phyloP scores from a whole-genome alignment of 2,113 vertebrate genomes.

The Chaenocephalus aceratus region DNA sequence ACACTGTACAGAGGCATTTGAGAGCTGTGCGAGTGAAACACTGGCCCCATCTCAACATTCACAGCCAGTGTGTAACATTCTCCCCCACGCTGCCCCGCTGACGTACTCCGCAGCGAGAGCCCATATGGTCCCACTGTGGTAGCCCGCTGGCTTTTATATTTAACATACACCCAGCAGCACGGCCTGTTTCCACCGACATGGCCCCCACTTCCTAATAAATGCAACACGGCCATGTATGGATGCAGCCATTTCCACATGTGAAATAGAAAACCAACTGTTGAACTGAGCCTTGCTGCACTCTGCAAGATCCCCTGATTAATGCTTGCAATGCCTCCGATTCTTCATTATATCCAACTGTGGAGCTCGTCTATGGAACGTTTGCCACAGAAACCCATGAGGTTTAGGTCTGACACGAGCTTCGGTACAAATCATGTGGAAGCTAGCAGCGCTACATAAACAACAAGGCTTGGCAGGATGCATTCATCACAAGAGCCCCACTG shows the following conservation, averaged over 20 bases:
- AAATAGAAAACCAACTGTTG: conserved; percentile 46
- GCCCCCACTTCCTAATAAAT: conserved; percentile 50
- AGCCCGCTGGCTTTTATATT: conserved; percentile 38
- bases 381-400: conserved; percentile 47
- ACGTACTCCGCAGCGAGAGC: conserved; percentile 56
- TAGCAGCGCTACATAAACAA: conserved; percentile 60
- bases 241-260: conserved; percentile 41
- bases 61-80: conserved; percentile 83
- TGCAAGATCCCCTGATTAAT: conserved; percentile 54
- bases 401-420: conserved; percentile 43
- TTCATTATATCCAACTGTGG: conserved; percentile 61
- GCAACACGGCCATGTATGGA: conserved; percentile 20
- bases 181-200: conserved; percentile 2
- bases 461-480: conserved; percentile 56
- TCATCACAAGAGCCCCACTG: conserved; percentile 63
- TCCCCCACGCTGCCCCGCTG: conserved; percentile 55
- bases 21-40: conserved; percentile 73
- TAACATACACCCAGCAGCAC: conserved; percentile 32
- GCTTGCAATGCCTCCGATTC: conserved; percentile 55
- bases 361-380: conserved; percentile 37
- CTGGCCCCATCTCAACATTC: conserved; percentile 84
- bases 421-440: conserved; percentile 59
- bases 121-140: conserved; percentile 61
- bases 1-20: conserved; percentile 77
- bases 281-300: conserved; percentile 10